Conservation (phyloP, 2,888 invertebrate species). For the Drosophila seclusa region DNA sequence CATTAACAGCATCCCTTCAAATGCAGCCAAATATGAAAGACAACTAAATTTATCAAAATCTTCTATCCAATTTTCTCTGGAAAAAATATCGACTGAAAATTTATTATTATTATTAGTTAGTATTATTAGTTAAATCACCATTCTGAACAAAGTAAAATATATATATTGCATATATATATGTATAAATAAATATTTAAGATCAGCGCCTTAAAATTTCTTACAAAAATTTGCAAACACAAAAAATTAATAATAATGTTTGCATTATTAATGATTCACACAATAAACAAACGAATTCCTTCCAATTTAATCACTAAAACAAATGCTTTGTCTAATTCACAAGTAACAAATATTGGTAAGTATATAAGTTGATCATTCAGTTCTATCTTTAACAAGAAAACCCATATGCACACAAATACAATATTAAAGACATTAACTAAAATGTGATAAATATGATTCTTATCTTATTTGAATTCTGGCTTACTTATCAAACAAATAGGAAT, state of each 20-base stretch:
- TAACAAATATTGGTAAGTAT: neutral
- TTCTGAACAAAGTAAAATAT: neutral
- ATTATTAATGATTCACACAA: neutral
- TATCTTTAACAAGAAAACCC: neutral
- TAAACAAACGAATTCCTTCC: neutral
- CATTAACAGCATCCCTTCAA: constrained; percentile 22
- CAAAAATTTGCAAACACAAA: neutral
- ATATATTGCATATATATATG: too few species aligned
- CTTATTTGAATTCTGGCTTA: neutral
- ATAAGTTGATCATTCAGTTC: neutral
- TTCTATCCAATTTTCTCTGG: neutral
- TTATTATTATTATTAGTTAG: neutral
- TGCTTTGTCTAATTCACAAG: neutral
- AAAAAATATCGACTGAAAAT: neutral
- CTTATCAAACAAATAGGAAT: neutral
- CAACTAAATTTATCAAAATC: neutral
- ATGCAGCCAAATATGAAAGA: neutral
- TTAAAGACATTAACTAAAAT: neutral
- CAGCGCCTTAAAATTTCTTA: neutral
- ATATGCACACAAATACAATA: neutral
- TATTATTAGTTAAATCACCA: neutral
- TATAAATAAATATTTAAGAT: neutral
- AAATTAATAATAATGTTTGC: neutral
- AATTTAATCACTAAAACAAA: neutral
- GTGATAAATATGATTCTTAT: neutral